Evolutionary conservation across 2,113 vertebrate species (phyloP), one percentile per base, ranked within the genome.

Genomic region (Leucopsar rothschildi): DNA sequence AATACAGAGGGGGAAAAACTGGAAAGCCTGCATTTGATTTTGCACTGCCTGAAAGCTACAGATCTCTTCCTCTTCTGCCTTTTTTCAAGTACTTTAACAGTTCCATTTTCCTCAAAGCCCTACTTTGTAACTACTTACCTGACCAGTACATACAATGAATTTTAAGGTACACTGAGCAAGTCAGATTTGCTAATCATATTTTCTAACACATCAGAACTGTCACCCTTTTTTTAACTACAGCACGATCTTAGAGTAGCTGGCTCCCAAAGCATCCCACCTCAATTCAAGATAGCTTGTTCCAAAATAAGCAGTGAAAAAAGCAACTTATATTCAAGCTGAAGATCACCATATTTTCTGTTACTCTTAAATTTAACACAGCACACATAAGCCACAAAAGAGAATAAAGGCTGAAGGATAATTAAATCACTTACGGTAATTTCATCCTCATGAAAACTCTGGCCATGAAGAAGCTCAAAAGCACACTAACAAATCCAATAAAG

Each of bases 381-480:
- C 42, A 70, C 23, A 17, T 0, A 12, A 68, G 29, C 15, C 68
- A 71, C 12, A 35, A 28, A 31, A 88, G 66, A 64, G 55, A 65
- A 89, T 50, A 76, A 61, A 75, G 63, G 66, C 45, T 17, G 42
- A 42, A 42, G 80, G 25, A 77, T 15, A 61, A 39, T 57, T 64
- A 44, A 63, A 80, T 55, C 33, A 99, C 99, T 99, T 98, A 99
- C 99, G 99, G 99, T 94, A 99, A 97, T 94, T 99, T 99, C 99
- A 99, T 99, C 92, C 99, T 98, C 99, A 99, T 99, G 97, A 99
- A 99, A 59, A 99, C 99, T 96, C 99, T 98, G 81, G 99, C 99
- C 99, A 99, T 99, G 98, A 99, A 99, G 97, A 99, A 99, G 97
- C 99, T 99, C 96, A 99, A 97, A 27, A 99, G 98, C 31, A 99